These are phyloP conservation scores for Oncorhynchus gorbuscha DNA, from an alignment of 2,113 vertebrate species.

Conservation along the genomic window DNA sequence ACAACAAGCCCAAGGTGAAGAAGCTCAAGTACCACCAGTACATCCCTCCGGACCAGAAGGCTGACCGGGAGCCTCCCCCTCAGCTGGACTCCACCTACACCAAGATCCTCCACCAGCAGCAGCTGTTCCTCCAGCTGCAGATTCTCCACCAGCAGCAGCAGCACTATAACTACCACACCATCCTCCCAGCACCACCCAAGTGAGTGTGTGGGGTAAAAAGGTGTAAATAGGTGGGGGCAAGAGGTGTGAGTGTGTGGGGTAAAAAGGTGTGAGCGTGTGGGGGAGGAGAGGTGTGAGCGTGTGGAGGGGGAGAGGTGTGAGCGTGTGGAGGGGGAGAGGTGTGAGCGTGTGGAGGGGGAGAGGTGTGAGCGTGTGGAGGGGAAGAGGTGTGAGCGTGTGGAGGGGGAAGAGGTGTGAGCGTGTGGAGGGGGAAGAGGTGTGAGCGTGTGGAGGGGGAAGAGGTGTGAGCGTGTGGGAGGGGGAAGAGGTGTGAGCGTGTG, in stretches of 20 bases:
- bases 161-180: slow-evolving; percentile 97
- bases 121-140: slow-evolving; percentile 96
- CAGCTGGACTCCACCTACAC: slow-evolving; percentile 94
- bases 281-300: too few species aligned
- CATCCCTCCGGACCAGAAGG: slow-evolving; percentile 98
- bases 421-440: too few species aligned
- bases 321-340: too few species aligned
- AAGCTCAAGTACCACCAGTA: slow-evolving; percentile 99
- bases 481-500: too few species aligned
- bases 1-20: slow-evolving; percentile 95
- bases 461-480: too few species aligned
- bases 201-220: slow-evolving; percentile 55
- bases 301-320: too few species aligned
- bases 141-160: slow-evolving; percentile 97
- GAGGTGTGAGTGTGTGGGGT: too few species aligned
- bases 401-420: too few species aligned
- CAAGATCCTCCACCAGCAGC: slow-evolving; percentile 93
- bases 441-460: too few species aligned
- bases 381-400: too few species aligned
- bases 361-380: too few species aligned
- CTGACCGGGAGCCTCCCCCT: slow-evolving; percentile 87
- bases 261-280: background rate
- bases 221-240: background rate
- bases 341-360: too few species aligned
- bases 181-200: slow-evolving; percentile 94